A percentile compares a stretch with the other conserved stretches of the same genome.
These are phyloP conservation scores for Pygoscelis antarcticus DNA, from an alignment of 2,113 vertebrate species.

Conservation along the genomic window DNA sequence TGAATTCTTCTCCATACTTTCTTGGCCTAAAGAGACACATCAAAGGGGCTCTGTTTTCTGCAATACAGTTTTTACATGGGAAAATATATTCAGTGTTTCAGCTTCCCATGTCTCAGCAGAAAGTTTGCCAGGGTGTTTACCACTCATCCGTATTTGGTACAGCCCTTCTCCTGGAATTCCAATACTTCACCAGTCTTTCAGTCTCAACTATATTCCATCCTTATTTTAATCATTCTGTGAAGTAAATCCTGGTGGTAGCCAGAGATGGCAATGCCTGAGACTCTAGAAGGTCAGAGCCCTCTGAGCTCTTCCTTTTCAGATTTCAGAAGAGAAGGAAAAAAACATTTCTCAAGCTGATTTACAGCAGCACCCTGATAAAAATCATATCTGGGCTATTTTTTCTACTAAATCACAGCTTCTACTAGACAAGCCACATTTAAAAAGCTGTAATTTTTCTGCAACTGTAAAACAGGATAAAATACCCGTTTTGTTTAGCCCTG, in stretches of 20 bases:
- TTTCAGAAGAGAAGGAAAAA: neutral
- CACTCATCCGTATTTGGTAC: neutral
- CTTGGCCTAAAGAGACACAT: neutral
- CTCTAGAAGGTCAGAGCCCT: neutral
- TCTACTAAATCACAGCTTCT: conserved; percentile 25
- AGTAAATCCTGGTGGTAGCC: neutral
- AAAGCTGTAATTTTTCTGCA: conserved; percentile 48
- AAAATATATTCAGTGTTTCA: neutral
- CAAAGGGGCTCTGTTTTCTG: neutral
- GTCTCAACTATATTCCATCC: neutral
- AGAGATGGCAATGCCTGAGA: neutral
- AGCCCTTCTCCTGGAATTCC: neutral
- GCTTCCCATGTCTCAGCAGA: neutral
- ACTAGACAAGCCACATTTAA: conserved; percentile 19
- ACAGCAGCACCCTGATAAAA: conserved; percentile 16
- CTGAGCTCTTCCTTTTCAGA: neutral
- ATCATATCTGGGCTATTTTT: conserved; percentile 21
- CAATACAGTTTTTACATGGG: neutral
- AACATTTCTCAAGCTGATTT: neutral
- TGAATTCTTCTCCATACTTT: neutral
- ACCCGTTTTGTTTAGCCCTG: neutral
- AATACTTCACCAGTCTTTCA: neutral
- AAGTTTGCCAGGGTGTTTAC: neutral
- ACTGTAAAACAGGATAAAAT: conserved; percentile 6
- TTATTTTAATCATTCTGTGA: neutral